These are phyloP conservation scores for Nymphalis io DNA, from an alignment of 1,140 invertebrate genomes.

Conservation along the genomic window DNA sequence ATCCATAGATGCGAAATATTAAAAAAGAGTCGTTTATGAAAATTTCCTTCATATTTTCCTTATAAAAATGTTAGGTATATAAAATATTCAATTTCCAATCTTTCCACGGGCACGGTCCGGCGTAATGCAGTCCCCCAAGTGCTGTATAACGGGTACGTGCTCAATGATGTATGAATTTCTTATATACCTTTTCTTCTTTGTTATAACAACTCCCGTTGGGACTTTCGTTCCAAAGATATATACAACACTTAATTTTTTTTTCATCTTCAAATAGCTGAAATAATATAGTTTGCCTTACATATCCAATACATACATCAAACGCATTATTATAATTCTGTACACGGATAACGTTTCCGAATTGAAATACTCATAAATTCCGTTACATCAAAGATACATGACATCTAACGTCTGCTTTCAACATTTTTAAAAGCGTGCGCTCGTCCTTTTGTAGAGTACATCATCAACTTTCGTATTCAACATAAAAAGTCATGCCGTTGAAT, in stretches of 20 bases:
- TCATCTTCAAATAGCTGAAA: not conserved
- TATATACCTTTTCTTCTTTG: conserved; percentile 6
- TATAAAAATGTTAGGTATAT: conserved; percentile 2
- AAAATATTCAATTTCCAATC: conserved; percentile 31
- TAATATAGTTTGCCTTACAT: not conserved
- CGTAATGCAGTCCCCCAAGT: conserved; percentile 14
- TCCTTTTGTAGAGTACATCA: conserved; percentile 19
- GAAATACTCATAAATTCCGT: not conserved
- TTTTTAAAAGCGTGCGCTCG: conserved; percentile 3
- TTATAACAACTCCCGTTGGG: not conserved
- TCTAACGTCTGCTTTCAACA: not conserved
- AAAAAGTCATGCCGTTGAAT: conserved; percentile 3
- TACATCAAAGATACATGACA: conserved; percentile 4
- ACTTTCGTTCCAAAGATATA: not conserved
- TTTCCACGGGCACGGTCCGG: not conserved
- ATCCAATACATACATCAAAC: too few relatives aligned
- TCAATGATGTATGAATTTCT: conserved; percentile 13
- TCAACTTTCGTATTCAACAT: conserved; percentile 20
- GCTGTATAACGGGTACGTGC: not conserved
- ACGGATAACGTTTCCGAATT: not conserved
- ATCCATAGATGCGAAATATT: too few relatives aligned
- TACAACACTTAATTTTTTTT: not conserved
- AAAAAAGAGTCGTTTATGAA: not conserved
- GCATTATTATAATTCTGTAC: too few relatives aligned
- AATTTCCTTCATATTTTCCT: not conserved